A percentile compares a stretch with the other conserved stretches of the same genome.
phyloP scores from a whole-genome alignment of 2,113 vertebrate genomes.

The Hippocampus mohnikei region DNA sequence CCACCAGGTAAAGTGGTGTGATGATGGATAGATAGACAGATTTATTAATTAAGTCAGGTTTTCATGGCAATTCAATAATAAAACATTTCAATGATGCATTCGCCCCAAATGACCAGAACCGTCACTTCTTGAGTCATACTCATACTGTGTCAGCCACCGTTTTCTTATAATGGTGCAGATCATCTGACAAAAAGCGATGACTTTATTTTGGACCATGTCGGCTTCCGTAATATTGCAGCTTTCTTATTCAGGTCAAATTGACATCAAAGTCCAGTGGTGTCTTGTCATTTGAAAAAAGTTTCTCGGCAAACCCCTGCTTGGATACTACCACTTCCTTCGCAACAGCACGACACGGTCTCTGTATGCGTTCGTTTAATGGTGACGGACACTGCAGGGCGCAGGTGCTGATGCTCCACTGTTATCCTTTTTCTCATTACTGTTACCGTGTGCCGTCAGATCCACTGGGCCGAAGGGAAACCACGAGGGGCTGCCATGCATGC shows the following conservation, averaged over 20 bases:
- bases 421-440: conserved; percentile 1
- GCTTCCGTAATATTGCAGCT: not conserved
- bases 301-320: not conserved
- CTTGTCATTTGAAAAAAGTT: not conserved
- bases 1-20: too few species aligned
- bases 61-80: too few species aligned
- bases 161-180: not conserved
- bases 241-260: not conserved
- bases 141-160: not conserved
- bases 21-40: not conserved
- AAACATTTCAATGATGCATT: too few species aligned
- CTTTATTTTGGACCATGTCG: not conserved
- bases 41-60: not conserved
- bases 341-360: not conserved
- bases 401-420: not conserved
- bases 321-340: not conserved
- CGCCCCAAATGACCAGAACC: not conserved
- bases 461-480: not conserved
- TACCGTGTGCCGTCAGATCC: not conserved
- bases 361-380: not conserved
- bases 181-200: not conserved
- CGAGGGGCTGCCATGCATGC: not conserved
- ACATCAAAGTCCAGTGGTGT: not conserved
- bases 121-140: not conserved
- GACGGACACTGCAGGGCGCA: not conserved